Evolutionary conservation across 2,888 invertebrate genomes (phyloP).

Genomic region (Thecocarcelia acutangulata): DNA sequence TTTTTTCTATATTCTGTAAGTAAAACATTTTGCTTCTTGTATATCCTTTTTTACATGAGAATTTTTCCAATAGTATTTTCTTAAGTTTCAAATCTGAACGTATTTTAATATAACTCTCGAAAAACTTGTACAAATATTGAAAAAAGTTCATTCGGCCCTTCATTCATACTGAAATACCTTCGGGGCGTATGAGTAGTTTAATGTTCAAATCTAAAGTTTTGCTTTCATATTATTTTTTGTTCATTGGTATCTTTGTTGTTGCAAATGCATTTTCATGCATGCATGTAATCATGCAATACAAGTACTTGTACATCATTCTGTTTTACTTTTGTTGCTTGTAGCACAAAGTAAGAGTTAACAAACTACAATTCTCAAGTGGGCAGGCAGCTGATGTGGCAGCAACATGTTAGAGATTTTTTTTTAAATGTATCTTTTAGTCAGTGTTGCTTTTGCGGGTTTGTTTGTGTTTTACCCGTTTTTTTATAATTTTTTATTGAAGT

Average conservation of each 20-base stretch:
- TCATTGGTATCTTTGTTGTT: background rate
- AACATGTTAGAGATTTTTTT: slow-evolving; percentile 48
- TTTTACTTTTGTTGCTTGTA: slow-evolving; percentile 35
- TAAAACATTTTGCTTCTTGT: too few species aligned
- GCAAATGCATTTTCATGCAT: slow-evolving; percentile 31
- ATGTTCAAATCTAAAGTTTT: slow-evolving; percentile 24
- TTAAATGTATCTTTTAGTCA: slow-evolving; percentile 8
- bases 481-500: slow-evolving; percentile 56
- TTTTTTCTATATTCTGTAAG: too few species aligned
- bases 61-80: too few species aligned
- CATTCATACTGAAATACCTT: slow-evolving; percentile 27
- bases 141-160: slow-evolving; percentile 4
- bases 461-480: slow-evolving; percentile 12
- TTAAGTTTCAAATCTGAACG: too few species aligned
- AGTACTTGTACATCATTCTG: slow-evolving; percentile 45
- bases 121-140: background rate
- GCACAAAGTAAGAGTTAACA: slow-evolving; percentile 62
- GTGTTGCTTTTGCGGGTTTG: slow-evolving; percentile 38
- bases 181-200: slow-evolving; percentile 49
- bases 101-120: too few species aligned
- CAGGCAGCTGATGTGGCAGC: slow-evolving; percentile 56
- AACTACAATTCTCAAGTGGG: slow-evolving; percentile 67
- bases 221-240: too few species aligned
- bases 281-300: slow-evolving; percentile 51
- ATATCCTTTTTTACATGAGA: too few species aligned